Evolutionary conservation across 2,113 vertebrate genomes (phyloP).

Genomic region (Sturnira hondurensis): DNA sequence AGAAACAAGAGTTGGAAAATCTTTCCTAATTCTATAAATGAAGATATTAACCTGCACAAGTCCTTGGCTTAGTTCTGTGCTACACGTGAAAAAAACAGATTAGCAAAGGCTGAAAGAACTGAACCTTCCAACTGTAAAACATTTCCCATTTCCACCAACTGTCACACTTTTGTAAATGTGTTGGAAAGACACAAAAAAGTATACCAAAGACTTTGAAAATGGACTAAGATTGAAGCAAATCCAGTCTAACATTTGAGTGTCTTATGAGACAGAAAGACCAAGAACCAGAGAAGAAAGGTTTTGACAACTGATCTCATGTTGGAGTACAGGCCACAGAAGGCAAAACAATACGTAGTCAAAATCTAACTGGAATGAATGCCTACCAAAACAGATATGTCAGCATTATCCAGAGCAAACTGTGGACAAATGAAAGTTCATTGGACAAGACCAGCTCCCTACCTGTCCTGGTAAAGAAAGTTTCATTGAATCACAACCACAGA

Average conservation of each 20-base stretch:
- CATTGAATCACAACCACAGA: too few species aligned
- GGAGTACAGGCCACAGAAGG: background rate
- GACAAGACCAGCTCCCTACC: background rate
- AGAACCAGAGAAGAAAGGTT: background rate
- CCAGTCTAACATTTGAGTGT: background rate
- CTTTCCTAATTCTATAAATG: background rate
- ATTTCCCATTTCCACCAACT: background rate
- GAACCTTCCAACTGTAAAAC: background rate
- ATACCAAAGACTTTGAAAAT: background rate
- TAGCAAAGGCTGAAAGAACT: background rate
- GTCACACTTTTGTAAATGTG: background rate
- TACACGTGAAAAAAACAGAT: background rate
- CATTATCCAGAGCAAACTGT: background rate
- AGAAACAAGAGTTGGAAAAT: background rate
- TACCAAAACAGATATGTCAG: background rate
- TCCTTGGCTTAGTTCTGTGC: background rate
- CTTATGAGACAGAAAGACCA: background rate
- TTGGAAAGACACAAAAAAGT: background rate
- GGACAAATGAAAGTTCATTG: background rate
- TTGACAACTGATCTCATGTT: background rate
- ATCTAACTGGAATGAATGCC: background rate
- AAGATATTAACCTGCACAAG: background rate
- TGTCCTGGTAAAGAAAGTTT: too few species aligned
- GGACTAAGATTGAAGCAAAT: background rate
- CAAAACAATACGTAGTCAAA: background rate